These are phyloP conservation scores for Leptobrachium leishanense DNA, from an alignment of 2,113 vertebrate genomes.

Conservation along the genomic window DNA sequence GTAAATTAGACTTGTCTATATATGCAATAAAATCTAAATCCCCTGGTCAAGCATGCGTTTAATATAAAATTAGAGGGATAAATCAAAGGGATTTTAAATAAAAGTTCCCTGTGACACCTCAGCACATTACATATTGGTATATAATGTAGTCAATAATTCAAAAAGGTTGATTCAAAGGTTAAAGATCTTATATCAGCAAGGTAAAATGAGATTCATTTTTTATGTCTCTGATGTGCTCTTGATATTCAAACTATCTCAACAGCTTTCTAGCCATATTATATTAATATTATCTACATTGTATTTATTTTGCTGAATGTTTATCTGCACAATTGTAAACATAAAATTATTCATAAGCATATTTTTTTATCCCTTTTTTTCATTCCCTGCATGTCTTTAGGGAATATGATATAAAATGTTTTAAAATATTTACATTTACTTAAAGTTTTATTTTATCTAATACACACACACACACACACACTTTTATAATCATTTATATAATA, in stretches of 20 bases:
- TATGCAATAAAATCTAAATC: constrained; percentile 49
- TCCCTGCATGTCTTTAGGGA: too few relatives aligned
- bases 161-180: constrained; percentile 45
- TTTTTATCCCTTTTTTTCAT: too few relatives aligned
- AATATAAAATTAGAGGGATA: constrained; percentile 47
- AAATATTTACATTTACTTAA: too few relatives aligned
- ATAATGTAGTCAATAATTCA: constrained; percentile 42
- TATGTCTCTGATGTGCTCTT: neutral
- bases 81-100: constrained; percentile 48
- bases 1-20: constrained; percentile 48
- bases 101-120: constrained; percentile 32
- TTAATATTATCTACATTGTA: neutral
- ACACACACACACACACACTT: too few relatives aligned
- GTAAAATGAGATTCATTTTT: neutral
- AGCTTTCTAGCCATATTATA: neutral
- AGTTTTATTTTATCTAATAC: too few relatives aligned
- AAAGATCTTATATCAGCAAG: constrained; percentile 13
- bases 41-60: constrained; percentile 46
- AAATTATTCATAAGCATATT: neutral
- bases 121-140: constrained; percentile 26
- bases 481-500: too few relatives aligned
- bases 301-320: neutral
- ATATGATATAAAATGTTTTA: too few relatives aligned
- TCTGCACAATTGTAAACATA: neutral
- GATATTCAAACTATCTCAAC: neutral